Percentiles rank a stretch among this genome's conserved stretches.
Conservation (phyloP, 1,140 invertebrate genomes). For the Caerostris darwini region DNA sequence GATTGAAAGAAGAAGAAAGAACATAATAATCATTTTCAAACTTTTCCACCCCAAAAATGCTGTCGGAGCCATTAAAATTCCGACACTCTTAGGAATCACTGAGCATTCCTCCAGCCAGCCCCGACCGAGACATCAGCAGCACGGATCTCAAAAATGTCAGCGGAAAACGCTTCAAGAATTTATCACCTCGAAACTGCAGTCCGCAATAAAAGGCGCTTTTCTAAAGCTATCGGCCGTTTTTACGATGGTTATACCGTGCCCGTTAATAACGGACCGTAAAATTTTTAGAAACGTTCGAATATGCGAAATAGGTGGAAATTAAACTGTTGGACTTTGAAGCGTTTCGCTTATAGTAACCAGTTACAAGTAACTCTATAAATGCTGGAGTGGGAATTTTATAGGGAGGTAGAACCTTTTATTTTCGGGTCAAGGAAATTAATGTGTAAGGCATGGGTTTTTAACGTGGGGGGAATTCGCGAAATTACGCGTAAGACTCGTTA, state of each 20-base stretch:
- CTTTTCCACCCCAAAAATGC: not conserved
- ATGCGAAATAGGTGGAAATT: constrained; percentile 18
- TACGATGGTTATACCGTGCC: not conserved
- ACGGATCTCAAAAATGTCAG: not conserved
- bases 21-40: not conserved
- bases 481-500: not conserved
- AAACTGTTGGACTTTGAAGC: constrained; percentile 29
- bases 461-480: not conserved
- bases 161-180: not conserved
- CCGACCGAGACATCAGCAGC: not conserved
- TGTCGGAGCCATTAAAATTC: constrained; percentile 42
- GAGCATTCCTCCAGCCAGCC: not conserved
- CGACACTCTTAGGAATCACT: not conserved
- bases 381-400: not conserved
- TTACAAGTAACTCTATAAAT: not conserved
- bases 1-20: not conserved
- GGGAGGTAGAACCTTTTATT: not conserved
- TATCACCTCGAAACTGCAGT: too few relatives aligned
- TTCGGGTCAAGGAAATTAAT: not conserved
- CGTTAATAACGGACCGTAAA: constrained; percentile 56
- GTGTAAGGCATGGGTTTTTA: not conserved
- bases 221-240: constrained; percentile 17
- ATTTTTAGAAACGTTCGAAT: constrained; percentile 9
- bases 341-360: not conserved
- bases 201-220: not conserved